Evolutionary conservation across 2,888 invertebrate species (phyloP), one percentile per base, ranked within the genome.

Genomic region (Ametastegia equiseti): DNA sequence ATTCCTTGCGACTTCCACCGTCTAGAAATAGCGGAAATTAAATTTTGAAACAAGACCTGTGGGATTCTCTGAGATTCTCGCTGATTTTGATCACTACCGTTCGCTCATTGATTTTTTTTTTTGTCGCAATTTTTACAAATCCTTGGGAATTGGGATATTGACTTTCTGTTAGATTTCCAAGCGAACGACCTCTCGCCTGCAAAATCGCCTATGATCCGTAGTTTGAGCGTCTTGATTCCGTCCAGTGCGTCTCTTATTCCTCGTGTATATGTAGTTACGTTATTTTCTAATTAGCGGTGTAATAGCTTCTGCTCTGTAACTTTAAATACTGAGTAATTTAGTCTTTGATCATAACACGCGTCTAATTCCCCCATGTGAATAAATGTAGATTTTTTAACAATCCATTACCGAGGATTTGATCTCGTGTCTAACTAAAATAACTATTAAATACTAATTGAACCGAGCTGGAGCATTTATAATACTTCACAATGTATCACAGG

Each of bases 141-240:
- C n/a, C n/a, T n/a, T n/a, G n/a, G n/a, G n/a, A n/a, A n/a, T n/a
- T n/a, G n/a, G n/a, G n/a, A n/a, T n/a, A n/a, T n/a, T n/a, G n/a
- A n/a, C n/a, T n/a, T n/a, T n/a, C n/a, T n/a, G n/a, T n/a, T n/a
- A n/a, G n/a, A n/a, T n/a, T n/a, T n/a, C n/a, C n/a, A n/a, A n/a
- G n/a, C n/a, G n/a, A n/a, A n/a, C n/a, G n/a, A n/a, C n/a, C n/a
- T n/a, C n/a, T n/a, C n/a, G n/a, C n/a, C n/a, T n/a, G n/a, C n/a
- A n/a, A n/a, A n/a, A n/a, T n/a, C 78, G 78, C 60, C 23, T 60
- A 13, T 15, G 77, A 60, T 60, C 60, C 42, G 60, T 7, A 60
- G 15, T 60, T 57, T 39, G 15, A 42, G 39, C 60, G 27, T 57
- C 57, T 45, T 60, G 78, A 78, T 78, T 78, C 60, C 78, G 60